phyloP scores from a whole-genome alignment of 2,888 invertebrate species.

The Luffia ferchaultella region DNA sequence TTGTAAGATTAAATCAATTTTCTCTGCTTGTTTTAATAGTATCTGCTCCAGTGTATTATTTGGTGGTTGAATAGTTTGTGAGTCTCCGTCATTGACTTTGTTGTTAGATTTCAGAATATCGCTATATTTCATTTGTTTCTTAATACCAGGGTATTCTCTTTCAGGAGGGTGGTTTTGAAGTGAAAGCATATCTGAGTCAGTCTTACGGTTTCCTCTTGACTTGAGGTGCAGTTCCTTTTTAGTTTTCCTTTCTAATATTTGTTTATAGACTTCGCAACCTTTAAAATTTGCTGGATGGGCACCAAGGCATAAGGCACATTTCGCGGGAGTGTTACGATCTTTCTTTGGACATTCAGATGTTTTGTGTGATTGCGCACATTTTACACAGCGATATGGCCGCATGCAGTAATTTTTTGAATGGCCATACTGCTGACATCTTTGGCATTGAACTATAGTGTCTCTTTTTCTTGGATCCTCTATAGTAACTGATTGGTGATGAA shows the following conservation, averaged over 20 bases:
- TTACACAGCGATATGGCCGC: conserved; percentile 17
- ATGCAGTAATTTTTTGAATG: conserved; percentile 18
- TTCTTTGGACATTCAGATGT: conserved; percentile 15
- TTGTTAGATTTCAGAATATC: background rate
- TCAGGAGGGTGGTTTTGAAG: background rate
- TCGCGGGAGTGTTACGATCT: conserved; percentile 15
- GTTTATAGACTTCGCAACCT: conserved; percentile 9
- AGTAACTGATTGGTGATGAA: conserved; percentile 11
- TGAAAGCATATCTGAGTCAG: background rate
- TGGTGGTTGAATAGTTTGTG: too few species aligned
- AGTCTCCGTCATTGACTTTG: too few species aligned
- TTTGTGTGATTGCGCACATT: conserved; percentile 17
- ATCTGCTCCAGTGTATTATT: conserved; percentile 7
- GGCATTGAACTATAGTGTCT: conserved; percentile 15
- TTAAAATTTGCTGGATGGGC: conserved; percentile 16
- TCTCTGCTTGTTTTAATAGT: conserved; percentile 9
- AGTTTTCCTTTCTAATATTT: conserved; percentile 3
- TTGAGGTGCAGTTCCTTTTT: background rate
- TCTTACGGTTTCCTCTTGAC: background rate
- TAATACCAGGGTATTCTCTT: background rate
- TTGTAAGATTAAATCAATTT: conserved; percentile 15
- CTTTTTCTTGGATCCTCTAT: conserved; percentile 17
- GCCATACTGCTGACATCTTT: conserved; percentile 17
- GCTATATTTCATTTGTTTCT: background rate
- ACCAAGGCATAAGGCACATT: conserved; percentile 14